Evolutionary conservation across 2,888 invertebrate species (phyloP).

Genomic region (Vesta saturnalis): DNA sequence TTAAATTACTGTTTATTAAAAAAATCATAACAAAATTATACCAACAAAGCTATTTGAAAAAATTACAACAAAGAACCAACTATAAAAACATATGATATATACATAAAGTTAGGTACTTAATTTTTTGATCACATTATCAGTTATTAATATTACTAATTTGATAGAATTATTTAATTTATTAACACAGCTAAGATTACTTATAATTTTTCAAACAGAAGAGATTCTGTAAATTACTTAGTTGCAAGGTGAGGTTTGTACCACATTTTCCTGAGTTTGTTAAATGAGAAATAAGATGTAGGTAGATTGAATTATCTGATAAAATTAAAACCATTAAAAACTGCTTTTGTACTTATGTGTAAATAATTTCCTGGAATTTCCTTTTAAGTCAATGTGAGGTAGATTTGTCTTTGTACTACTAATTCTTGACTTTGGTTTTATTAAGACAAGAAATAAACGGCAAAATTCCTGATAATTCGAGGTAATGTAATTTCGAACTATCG

Average conservation of each 20-base stretch:
- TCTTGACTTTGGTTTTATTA: conserved; percentile 42
- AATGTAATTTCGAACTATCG: conserved; percentile 22
- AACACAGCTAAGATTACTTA: conserved; percentile 30
- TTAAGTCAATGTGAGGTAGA: conserved; percentile 41
- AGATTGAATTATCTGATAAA: conserved; percentile 28
- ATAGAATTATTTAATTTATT: conserved; percentile 7
- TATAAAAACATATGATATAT: too few species aligned
- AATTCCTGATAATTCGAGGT: conserved; percentile 38
- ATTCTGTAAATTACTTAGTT: conserved; percentile 37
- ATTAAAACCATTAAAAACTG: too few species aligned
- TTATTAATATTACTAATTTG: neutral
- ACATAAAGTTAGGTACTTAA: conserved; percentile 6
- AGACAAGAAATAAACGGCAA: conserved; percentile 29
- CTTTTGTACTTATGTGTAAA: conserved; percentile 32
- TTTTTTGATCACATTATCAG: conserved; percentile 17
- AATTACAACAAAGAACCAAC: too few species aligned
- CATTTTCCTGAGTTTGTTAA: conserved; percentile 38
- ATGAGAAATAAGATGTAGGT: conserved; percentile 21
- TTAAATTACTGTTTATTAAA: neutral
- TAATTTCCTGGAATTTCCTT: conserved; percentile 31
- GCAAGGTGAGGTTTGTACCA: conserved; percentile 38
- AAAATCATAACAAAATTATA: neutral
- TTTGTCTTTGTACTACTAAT: conserved; percentile 37
- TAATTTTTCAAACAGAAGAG: conserved; percentile 35
- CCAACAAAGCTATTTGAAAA: neutral